Conservation (phyloP, 35 echinoderm and acorn worm species). For the Apostichopus japonicus region DNA sequence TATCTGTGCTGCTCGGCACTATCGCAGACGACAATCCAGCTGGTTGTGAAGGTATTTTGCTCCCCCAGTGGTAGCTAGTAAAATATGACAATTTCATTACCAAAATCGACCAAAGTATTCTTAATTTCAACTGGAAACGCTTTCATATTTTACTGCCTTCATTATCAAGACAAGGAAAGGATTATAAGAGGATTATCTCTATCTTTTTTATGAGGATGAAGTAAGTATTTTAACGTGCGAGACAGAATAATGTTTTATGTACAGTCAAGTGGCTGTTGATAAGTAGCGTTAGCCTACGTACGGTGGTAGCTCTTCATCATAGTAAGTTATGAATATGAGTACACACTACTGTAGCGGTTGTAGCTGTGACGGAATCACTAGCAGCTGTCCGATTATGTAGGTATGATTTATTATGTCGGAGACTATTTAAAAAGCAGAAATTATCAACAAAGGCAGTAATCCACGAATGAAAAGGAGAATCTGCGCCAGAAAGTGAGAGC, state of each 20-base stretch:
- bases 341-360: neutral
- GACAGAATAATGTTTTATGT: neutral
- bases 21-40: neutral
- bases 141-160: neutral
- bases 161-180: neutral
- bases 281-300: neutral
- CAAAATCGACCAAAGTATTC: neutral
- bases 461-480: neutral
- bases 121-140: neutral
- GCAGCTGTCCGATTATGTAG: neutral
- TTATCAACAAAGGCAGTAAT: neutral
- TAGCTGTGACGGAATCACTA: neutral
- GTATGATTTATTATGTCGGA: conserved; percentile 4
- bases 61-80: neutral
- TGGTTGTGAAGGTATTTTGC: conserved; percentile 18
- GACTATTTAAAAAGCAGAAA: neutral
- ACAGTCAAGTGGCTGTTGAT: conserved; percentile 13
- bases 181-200: conserved; percentile 1
- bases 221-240: conserved; percentile 8
- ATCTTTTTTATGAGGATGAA: neutral
- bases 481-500: neutral
- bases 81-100: neutral
- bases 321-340: conserved; percentile 1
- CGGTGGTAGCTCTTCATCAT: neutral
- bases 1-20: conserved; percentile 1